A percentile compares a stretch with the other conserved stretches of the same genome.
These are phyloP conservation scores for Oryzias dopingdopingensis DNA, from an alignment of 2,797 vertebrate genomes.

Conservation along the genomic window DNA sequence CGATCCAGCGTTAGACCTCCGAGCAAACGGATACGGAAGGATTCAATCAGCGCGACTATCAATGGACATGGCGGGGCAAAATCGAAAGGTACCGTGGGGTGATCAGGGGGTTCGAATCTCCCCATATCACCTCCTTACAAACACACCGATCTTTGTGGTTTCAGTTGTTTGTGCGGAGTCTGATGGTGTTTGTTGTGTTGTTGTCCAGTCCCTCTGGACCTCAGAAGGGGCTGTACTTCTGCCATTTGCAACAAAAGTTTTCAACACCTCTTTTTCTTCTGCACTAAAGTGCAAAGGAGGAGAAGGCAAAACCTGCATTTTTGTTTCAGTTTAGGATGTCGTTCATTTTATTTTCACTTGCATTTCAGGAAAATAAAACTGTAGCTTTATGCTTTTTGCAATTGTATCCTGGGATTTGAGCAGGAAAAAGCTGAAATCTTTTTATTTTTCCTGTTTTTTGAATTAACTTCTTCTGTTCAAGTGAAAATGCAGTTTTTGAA, in stretches of 20 bases:
- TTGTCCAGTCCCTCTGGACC: constrained; percentile 9
- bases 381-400: too few relatives aligned
- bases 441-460: not conserved
- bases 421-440: too few relatives aligned
- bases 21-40: constrained; percentile 96
- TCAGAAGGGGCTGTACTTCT: constrained; percentile 1
- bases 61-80: constrained; percentile 82
- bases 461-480: too few relatives aligned
- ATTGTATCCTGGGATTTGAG: too few relatives aligned
- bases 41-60: constrained; percentile 83
- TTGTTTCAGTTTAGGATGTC: constrained; percentile 4
- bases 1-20: constrained; percentile 97
- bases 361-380: constrained; percentile 6
- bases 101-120: constrained; percentile 12
- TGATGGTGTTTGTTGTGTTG: constrained; percentile 12
- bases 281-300: not conserved
- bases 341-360: constrained; percentile 14
- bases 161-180: too few relatives aligned
- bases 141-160: too few relatives aligned
- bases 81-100: constrained; percentile 85
- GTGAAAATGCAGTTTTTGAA: not conserved
- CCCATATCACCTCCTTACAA: too few relatives aligned
- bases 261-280: constrained; percentile 15
- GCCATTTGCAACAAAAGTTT: constrained; percentile 20
- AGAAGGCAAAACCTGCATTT: constrained; percentile 10